phyloP scores from a whole-genome alignment of 2,113 vertebrate genomes.

The Engraulis encrasicolus region DNA sequence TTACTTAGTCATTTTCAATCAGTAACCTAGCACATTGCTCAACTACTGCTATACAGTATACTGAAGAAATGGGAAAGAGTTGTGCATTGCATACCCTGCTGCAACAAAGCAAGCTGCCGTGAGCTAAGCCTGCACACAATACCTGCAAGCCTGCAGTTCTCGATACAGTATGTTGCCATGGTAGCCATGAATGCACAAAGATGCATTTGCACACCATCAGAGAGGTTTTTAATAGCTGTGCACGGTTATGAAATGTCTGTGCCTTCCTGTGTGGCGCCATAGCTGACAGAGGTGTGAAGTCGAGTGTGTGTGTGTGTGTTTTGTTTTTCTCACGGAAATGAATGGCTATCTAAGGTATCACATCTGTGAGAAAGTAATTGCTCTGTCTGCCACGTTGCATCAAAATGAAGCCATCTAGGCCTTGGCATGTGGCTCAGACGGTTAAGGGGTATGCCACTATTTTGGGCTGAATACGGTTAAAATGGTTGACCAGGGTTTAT shows the following conservation, averaged over 20 bases:
- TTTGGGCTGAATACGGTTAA: too few relatives aligned
- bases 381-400: slow-evolving; percentile 38
- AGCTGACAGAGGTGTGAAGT: slow-evolving; percentile 42
- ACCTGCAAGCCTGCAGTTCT: not conserved
- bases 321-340: not conserved
- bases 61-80: not conserved
- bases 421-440: too few relatives aligned
- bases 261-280: slow-evolving; percentile 34
- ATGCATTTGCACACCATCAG: not conserved
- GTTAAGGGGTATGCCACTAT: too few relatives aligned
- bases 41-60: not conserved
- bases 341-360: slow-evolving; percentile 22
- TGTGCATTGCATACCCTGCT: not conserved
- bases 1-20: not conserved
- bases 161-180: not conserved
- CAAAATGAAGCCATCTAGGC: too few relatives aligned
- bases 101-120: not conserved
- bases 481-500: too few relatives aligned
- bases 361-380: slow-evolving; percentile 56
- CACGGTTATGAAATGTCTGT: not conserved
- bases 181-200: not conserved
- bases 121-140: not conserved
- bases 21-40: not conserved
- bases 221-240: not conserved
- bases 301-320: too few relatives aligned